Evolutionary conservation across 1,140 invertebrate species (phyloP), one percentile per base, ranked within the genome.

Genomic region (Apis mellifera): DNA sequence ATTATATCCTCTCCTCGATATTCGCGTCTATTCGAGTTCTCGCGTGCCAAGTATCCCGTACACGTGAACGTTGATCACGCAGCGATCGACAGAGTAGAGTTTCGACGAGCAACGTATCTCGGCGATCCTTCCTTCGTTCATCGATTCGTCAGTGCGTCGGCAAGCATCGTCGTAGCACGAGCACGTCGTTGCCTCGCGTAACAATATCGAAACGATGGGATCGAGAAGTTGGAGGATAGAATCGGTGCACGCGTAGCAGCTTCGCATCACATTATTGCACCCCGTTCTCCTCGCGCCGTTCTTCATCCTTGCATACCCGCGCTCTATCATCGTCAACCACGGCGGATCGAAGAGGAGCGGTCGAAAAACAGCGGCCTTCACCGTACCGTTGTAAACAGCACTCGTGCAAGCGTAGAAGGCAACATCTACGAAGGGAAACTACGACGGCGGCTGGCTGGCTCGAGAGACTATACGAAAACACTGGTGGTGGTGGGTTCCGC

Each of bases 331-430:
- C 84, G 69, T 77, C n/a, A 84, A 32, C 48, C 32, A 3, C 32
- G 32, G 32, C 32, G 32, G 32, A 32, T 32, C 32, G 32, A 32
- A 32, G 2, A 42, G 0, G 32, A 42, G 32, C 32, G 32, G 32
- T 42, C 32, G 32, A 42, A 42, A 32, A 42, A 42, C 32, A 7
- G 32, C 69, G 54, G 62, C 71, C 32, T 19, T 17, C 32, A 42
- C 32, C 0, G 76, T 48, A 42, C 32, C 0, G 76, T 85, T 82
- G 85, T 86, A 86, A 87, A 86, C 84, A 87, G 81, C 72, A 84
- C 84, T 73, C 69, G 69, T 71, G 72, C 71, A 62, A 81, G 86
- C 86, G 32, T 32, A 32, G 32, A 32, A 32, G 32, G 83, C 84
- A 62, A 86, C 75, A 86, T 78, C 65, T 77, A 84, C 79, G 57